Percentiles rank a stretch among this genome's conserved stretches.
These are phyloP conservation scores for Osmoderma eremita DNA, from an alignment of 2,888 invertebrate genomes.

Conservation along the genomic window DNA sequence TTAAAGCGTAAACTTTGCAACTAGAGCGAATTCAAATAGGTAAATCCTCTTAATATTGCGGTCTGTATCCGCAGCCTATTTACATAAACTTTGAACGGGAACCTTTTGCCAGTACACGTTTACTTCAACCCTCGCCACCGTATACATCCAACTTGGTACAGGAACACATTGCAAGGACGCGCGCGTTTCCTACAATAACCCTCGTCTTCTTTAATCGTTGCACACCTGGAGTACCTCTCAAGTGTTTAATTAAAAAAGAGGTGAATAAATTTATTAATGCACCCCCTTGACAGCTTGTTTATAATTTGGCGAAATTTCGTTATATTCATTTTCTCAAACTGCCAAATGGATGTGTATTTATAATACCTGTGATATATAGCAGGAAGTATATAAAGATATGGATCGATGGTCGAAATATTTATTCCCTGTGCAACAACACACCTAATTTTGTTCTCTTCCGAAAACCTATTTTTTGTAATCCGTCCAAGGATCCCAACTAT, in stretches of 20 bases:
- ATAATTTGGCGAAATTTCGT: not conserved
- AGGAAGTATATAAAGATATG: no score
- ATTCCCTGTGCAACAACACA: no score
- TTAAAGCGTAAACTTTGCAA: conserved; percentile 32
- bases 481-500: no score
- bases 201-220: conserved; percentile 29
- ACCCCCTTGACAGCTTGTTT: conserved; percentile 8
- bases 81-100: conserved; percentile 50
- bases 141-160: not conserved
- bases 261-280: not conserved
- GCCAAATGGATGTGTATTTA: no score
- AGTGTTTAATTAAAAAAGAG: conserved; percentile 32
- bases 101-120: conserved; percentile 35
- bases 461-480: no score
- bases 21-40: conserved; percentile 50
- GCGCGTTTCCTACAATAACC: conserved; percentile 19
- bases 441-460: no score
- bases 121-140: conserved; percentile 18
- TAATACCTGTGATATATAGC: no score
- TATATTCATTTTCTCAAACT: not conserved
- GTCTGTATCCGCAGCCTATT: conserved; percentile 55
- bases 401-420: no score
- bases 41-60: conserved; percentile 56
- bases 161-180: conserved; percentile 27
- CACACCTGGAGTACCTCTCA: conserved; percentile 21